A percentile compares a stretch with the other conserved stretches of the same genome.
Conservation (phyloP, 2,888 invertebrate genomes). For the Proisotoma minuta region DNA sequence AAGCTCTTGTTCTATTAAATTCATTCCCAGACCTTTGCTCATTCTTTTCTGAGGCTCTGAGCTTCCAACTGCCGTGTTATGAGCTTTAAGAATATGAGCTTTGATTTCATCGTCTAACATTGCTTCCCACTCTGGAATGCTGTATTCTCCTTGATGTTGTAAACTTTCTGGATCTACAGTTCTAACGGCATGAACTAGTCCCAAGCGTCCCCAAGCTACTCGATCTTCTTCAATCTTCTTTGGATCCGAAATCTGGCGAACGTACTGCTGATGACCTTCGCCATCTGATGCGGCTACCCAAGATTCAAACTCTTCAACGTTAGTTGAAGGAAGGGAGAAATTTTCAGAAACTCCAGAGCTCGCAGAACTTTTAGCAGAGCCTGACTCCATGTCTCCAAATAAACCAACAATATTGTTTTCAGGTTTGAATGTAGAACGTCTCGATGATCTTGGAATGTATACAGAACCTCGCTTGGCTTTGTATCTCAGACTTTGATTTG, state of each 20-base stretch:
- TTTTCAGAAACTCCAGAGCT: not conserved
- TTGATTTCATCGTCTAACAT: constrained; percentile 27
- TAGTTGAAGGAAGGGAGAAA: constrained; percentile 37
- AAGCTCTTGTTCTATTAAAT: not conserved
- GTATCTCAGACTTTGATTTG: not conserved
- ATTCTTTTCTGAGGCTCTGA: not conserved
- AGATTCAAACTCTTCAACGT: constrained; percentile 27
- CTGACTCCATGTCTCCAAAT: not conserved
- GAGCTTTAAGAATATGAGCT: not conserved
- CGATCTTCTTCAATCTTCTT: not conserved
- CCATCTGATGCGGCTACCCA: constrained; percentile 21
- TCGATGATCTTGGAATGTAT: constrained; percentile 22
- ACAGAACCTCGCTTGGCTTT: constrained; percentile 4
- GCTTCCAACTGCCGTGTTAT: not conserved
- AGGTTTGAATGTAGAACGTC: not conserved
- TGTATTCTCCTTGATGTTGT: constrained; percentile 20
- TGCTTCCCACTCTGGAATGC: constrained; percentile 18
- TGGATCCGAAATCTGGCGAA: not conserved
- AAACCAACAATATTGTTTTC: not conserved
- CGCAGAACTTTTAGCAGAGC: not conserved
- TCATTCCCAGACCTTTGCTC: not conserved
- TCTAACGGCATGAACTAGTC: constrained; percentile 23
- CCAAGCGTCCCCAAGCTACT: constrained; percentile 16
- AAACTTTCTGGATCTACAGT: constrained; percentile 22
- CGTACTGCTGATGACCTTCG: not conserved